Base-by-base conservation (phyloP, 2,113 vertebrate species). In the Riparia riparia region DNA sequence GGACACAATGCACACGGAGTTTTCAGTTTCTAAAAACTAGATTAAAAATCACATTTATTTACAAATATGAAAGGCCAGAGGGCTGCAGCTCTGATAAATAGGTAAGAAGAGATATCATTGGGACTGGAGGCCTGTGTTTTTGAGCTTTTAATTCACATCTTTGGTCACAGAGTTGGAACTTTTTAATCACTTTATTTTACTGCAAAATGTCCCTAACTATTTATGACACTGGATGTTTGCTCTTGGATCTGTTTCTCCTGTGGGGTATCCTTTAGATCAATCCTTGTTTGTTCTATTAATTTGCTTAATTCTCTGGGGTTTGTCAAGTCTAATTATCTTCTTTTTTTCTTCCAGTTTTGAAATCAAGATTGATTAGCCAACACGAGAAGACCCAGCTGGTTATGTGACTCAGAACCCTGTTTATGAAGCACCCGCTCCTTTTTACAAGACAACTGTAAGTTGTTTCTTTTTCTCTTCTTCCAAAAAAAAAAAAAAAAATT, bases 261-360 rank as follows among this genome's bases (percentile, higher is more conserved):
- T 68, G 73, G 42, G 71, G n/a, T 85, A 77, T 95, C 60, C 61
- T 89, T 89, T 42, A 78, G 69, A 85, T 81, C 83, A 81, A 25
- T 92, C 68, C 49, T 81, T 45, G 72, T 94, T 95, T 96, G 87
- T 90, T 92, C 57, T 89, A 21, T 92, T 96, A 89, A 93, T 96
- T 96, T 89, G n/a, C 70, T 80, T 90, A 92, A 87, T 90, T 90
- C 86, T 95, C 87, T 93, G 77, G 72, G 61, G 80, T 82, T 91
- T 94, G 92, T 92, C 77, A 89, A 70, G 34, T 79, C 92, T 91
- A 79, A 95, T 95, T 86, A 84, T 82, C 64, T 82, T 56, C 89
- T 57, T 84, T 86, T 86, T 95, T 73, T 86, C 73, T 92, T 96
- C 56, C 77, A 96, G 96, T 91, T 96, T 90, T 95, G 84, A 95